These are phyloP conservation scores for Syngnathus floridae DNA, from an alignment of 2,113 vertebrate species.

Conservation along the genomic window DNA sequence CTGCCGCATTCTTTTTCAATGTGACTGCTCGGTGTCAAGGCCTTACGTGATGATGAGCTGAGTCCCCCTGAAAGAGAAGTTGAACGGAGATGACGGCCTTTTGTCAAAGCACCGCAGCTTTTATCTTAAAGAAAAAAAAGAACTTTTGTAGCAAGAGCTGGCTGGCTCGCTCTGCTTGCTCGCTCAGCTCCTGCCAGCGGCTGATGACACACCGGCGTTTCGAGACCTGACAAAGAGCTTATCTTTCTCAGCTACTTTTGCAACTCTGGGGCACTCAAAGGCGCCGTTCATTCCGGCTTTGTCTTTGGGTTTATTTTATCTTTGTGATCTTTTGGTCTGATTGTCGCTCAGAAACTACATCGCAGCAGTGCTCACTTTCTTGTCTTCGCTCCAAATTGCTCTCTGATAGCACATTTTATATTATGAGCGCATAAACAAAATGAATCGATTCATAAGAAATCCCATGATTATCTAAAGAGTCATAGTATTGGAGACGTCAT, in stretches of 20 bases:
- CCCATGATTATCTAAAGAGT: too few relatives aligned
- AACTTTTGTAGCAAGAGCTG: neutral
- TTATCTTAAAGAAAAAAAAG: neutral
- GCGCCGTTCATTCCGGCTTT: neutral
- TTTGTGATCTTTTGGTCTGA: neutral
- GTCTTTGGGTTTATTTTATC: neutral
- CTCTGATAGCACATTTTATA: slow-evolving; percentile 6
- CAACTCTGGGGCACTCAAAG: neutral
- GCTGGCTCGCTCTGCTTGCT: neutral
- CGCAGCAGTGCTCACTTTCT: slow-evolving; percentile 30
- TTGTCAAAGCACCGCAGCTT: slow-evolving; percentile 53
- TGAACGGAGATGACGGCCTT: slow-evolving; percentile 50
- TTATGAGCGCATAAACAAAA: too few relatives aligned
- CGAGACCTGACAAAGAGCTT: slow-evolving; percentile 14
- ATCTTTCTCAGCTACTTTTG: neutral
- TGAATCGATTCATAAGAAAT: too few relatives aligned
- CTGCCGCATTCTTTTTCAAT: neutral
- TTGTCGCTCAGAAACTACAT: slow-evolving; percentile 30
- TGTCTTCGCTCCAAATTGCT: slow-evolving; percentile 40
- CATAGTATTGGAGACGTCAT: too few relatives aligned
- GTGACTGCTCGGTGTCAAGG: neutral
- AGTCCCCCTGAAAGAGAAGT: slow-evolving; percentile 6
- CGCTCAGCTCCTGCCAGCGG: neutral
- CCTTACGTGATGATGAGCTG: neutral
- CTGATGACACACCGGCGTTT: neutral